These are phyloP conservation scores for Protobothrops flavoviridis DNA, from an alignment of 2,113 vertebrate genomes.

Conservation along the genomic window DNA sequence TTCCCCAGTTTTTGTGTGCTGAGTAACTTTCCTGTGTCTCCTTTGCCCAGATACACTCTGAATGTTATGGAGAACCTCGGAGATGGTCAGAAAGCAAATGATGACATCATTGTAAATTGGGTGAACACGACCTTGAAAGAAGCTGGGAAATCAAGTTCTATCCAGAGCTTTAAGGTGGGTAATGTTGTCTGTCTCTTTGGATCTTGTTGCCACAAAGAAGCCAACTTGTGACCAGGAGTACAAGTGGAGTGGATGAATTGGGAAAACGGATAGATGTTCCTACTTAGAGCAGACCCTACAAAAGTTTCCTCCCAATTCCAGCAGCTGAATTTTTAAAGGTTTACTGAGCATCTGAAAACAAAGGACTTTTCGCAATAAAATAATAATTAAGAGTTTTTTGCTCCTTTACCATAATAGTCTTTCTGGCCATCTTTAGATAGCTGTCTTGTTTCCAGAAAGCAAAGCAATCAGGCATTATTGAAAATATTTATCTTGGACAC, in stretches of 20 bases:
- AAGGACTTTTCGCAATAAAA: background rate
- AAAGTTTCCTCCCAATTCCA: background rate
- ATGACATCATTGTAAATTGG: constrained; percentile 92
- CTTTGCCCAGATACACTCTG: constrained; percentile 82
- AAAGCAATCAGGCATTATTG: background rate
- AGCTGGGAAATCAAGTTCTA: constrained; percentile 86
- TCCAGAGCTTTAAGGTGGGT: constrained; percentile 88
- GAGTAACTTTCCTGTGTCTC: constrained; percentile 8
- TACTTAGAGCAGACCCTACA: background rate
- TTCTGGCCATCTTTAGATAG: background rate
- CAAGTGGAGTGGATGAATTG: background rate
- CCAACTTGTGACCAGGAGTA: background rate
- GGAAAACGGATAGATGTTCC: background rate
- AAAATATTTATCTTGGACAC: background rate
- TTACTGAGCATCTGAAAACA: background rate
- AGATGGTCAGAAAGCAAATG: constrained; percentile 86
- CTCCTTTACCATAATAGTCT: background rate
- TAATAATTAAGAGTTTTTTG: background rate
- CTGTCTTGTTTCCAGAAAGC: background rate
- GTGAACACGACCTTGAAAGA: constrained; percentile 85
- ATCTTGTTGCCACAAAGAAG: background rate
- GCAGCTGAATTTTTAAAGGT: background rate
- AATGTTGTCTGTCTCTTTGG: no score
- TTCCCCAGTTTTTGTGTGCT: background rate
- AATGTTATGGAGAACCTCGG: constrained; percentile 89